phyloP scores from a whole-genome alignment of 1,140 invertebrate genomes.

The Aphelenchoides besseyi region DNA sequence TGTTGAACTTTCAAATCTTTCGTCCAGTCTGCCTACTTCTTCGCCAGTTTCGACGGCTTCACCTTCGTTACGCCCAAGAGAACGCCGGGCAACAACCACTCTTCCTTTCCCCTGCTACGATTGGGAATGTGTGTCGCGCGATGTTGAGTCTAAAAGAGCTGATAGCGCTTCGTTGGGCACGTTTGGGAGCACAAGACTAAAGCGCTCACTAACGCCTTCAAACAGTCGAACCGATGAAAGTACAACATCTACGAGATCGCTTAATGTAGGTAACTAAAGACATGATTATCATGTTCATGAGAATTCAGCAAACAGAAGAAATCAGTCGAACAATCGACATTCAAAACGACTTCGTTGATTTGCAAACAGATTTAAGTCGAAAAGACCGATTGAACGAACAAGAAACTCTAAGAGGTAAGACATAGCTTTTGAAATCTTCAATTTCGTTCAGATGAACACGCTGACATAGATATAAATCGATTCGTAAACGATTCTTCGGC shows the following conservation, averaged over 20 bases:
- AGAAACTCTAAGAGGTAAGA: no score
- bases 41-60: not conserved
- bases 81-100: not conserved
- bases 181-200: not conserved
- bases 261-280: no score
- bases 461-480: no score
- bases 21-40: not conserved
- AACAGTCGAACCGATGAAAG: not conserved
- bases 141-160: no score
- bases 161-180: not conserved
- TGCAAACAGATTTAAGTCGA: no score
- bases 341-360: no score
- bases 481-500: not conserved
- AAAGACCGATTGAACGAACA: no score
- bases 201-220: not conserved
- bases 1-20: not conserved
- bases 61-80: not conserved
- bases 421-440: no score
- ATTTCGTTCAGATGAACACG: no score
- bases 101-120: not conserved
- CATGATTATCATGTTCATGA: no score
- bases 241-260: not conserved
- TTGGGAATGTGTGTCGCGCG: not conserved
- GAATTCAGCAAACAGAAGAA: no score
- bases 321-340: no score